Evolutionary conservation across 2,888 invertebrate species (phyloP).

Genomic region (Octonoba sinensis): DNA sequence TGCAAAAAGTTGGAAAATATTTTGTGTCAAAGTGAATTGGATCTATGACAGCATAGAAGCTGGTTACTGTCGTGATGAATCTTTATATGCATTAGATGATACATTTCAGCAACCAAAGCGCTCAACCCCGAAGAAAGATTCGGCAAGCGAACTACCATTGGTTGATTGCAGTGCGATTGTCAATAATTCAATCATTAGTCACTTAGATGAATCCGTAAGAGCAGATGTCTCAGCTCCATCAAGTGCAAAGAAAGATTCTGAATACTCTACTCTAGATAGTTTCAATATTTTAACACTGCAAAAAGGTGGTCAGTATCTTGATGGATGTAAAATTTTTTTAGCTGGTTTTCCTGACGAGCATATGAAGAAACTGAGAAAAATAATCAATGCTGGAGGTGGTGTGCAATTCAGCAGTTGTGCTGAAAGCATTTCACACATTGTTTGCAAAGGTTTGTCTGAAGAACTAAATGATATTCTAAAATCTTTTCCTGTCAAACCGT

Average conservation of each 20-base stretch:
- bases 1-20: slow-evolving; percentile 75
- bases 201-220: slow-evolving; percentile 68
- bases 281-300: slow-evolving; percentile 79
- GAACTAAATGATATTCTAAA: slow-evolving; percentile 68
- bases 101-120: slow-evolving; percentile 22
- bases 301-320: slow-evolving; percentile 84
- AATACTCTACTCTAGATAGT: slow-evolving; percentile 66
- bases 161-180: slow-evolving; percentile 66
- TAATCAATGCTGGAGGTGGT: slow-evolving; percentile 85
- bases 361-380: slow-evolving; percentile 78
- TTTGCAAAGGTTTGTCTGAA: slow-evolving; percentile 76
- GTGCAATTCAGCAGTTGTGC: slow-evolving; percentile 83
- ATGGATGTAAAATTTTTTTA: slow-evolving; percentile 86
- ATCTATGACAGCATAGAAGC: slow-evolving; percentile 81
- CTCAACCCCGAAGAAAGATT: slow-evolving; percentile 60
- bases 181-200: slow-evolving; percentile 67
- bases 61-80: slow-evolving; percentile 75
- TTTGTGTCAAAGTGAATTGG: slow-evolving; percentile 84
- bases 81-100: slow-evolving; percentile 66
- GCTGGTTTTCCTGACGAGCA: slow-evolving; percentile 78
- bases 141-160: slow-evolving; percentile 34
- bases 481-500: slow-evolving; percentile 71
- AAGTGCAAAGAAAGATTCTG: slow-evolving; percentile 15
- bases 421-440: slow-evolving; percentile 84
- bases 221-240: slow-evolving; percentile 18